Conservation (phyloP, 1,140 invertebrate genomes). For the Nixonia krombeini region DNA sequence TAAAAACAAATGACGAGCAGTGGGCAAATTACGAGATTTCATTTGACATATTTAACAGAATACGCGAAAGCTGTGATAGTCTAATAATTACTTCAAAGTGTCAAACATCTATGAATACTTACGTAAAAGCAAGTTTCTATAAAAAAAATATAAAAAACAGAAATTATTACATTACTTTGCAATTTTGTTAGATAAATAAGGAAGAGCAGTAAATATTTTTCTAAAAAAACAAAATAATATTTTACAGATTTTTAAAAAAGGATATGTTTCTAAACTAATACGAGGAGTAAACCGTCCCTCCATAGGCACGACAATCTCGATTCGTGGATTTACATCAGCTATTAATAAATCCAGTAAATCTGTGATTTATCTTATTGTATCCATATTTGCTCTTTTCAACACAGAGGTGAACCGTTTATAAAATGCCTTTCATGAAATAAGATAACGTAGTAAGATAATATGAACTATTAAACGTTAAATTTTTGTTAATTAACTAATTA, state of each 20-base stretch:
- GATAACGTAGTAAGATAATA: too few species aligned
- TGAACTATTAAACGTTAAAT: too few species aligned
- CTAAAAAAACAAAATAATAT: constrained; percentile 11
- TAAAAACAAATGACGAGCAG: constrained; percentile 5
- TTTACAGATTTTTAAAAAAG: constrained; percentile 31
- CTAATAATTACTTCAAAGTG: constrained; percentile 51
- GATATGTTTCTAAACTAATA: constrained; percentile 15
- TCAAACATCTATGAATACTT: constrained; percentile 36
- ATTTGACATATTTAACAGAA: constrained; percentile 25
- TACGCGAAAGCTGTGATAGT: constrained; percentile 18
- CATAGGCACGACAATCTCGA: constrained; percentile 54
- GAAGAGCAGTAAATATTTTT: constrained; percentile 10
- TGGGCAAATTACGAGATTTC: background rate
- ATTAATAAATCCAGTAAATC: constrained; percentile 22
- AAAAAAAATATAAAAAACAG: too few species aligned
- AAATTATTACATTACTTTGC: too few species aligned
- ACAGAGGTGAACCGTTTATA: constrained; percentile 43
- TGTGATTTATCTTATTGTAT: constrained; percentile 37
- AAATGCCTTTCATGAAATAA: too few species aligned
- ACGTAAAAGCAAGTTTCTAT: constrained; percentile 49
- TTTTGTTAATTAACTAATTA: too few species aligned
- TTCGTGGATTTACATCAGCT: constrained; percentile 39
- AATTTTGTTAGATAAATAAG: too few species aligned
- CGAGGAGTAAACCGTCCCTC: constrained; percentile 44
- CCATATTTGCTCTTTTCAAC: constrained; percentile 46